Evolutionary conservation across 2,888 invertebrate species (phyloP).

Genomic region (Conus canariensis): DNA sequence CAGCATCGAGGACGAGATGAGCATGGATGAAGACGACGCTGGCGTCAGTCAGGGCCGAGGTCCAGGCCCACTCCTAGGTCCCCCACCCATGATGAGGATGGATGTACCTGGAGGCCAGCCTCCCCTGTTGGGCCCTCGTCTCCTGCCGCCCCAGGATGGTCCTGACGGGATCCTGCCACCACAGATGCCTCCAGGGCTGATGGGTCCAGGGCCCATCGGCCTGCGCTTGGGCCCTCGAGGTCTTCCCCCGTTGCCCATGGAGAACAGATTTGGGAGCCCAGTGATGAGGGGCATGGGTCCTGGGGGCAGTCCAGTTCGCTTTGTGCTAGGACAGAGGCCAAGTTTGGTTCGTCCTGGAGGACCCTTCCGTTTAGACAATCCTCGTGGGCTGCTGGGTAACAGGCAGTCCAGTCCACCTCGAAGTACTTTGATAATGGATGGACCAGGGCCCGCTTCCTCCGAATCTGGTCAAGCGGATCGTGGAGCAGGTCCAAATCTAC

Average conservation of each 20-base stretch:
- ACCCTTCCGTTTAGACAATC: slow-evolving; percentile 22
- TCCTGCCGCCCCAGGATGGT: slow-evolving; percentile 42
- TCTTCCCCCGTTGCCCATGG: slow-evolving; percentile 47
- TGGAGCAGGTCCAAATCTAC: slow-evolving; percentile 28
- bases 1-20: slow-evolving; percentile 42
- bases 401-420: neutral
- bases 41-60: slow-evolving; percentile 44
- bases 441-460: neutral
- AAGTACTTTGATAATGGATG: neutral
- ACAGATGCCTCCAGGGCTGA: slow-evolving; percentile 51
- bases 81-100: slow-evolving; percentile 44
- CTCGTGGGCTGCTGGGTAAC: neutral
- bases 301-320: slow-evolving; percentile 33
- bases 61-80: slow-evolving; percentile 28
- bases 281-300: slow-evolving; percentile 36
- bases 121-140: slow-evolving; percentile 48
- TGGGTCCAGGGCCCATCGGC: slow-evolving; percentile 47
- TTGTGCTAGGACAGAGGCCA: slow-evolving; percentile 35
- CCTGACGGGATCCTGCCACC: slow-evolving; percentile 51
- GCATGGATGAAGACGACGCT: slow-evolving; percentile 46
- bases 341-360: slow-evolving; percentile 25
- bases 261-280: slow-evolving; percentile 42
- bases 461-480: neutral
- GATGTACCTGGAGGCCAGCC: slow-evolving; percentile 17
- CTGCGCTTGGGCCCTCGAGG: slow-evolving; percentile 31